Evolutionary conservation across 1,140 invertebrate genomes (phyloP).

Genomic region (Orussus abietinus): DNA sequence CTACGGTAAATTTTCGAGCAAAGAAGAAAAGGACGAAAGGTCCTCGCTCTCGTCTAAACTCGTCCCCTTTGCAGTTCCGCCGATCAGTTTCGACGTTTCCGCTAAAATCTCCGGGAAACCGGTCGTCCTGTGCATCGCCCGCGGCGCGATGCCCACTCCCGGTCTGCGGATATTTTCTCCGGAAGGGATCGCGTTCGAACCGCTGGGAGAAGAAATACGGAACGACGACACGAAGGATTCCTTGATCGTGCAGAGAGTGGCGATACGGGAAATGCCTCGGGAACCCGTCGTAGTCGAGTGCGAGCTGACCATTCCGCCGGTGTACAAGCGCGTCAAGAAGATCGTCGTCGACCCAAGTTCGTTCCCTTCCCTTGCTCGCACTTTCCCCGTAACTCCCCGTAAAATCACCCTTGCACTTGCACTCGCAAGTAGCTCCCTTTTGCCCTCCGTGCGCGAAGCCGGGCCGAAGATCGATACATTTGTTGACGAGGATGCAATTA

Average conservation of each 20-base stretch:
- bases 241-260: conserved; percentile 2
- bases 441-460: too few species aligned
- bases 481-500: neutral
- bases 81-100: conserved; percentile 25
- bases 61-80: conserved; percentile 25
- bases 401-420: neutral
- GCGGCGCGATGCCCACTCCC: conserved; percentile 29
- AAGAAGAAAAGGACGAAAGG: neutral
- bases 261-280: conserved; percentile 11
- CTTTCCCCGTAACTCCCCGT: too few species aligned
- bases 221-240: conserved; percentile 11
- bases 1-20: conserved; percentile 56
- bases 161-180: conserved; percentile 24
- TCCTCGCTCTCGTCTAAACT: neutral
- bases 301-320: conserved; percentile 31
- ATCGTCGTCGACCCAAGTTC: conserved; percentile 27
- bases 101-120: too few species aligned
- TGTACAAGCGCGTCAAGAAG: conserved; percentile 27
- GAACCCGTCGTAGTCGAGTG: conserved; percentile 27
- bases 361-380: neutral
- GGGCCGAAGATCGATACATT: neutral
- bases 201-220: neutral
- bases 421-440: neutral
- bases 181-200: conserved; percentile 16
- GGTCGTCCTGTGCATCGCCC: conserved; percentile 25